Conservation (phyloP, 2,797 vertebrate genomes). For the Tapera naevia region DNA sequence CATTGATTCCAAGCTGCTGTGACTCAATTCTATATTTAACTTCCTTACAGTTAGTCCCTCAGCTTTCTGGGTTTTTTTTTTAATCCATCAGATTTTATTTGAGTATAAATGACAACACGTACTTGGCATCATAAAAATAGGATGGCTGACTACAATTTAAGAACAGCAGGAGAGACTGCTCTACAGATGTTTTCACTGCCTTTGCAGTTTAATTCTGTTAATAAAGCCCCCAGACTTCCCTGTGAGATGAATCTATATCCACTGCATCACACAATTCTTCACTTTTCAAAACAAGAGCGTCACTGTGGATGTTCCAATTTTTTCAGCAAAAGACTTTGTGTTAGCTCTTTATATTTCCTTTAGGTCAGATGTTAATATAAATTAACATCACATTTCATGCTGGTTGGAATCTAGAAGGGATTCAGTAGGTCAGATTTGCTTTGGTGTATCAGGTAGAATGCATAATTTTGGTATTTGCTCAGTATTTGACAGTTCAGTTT, state of each 20-base stretch:
- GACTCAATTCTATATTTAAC: not conserved
- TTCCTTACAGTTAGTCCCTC: not conserved
- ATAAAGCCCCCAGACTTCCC: not conserved
- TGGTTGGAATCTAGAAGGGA: not conserved
- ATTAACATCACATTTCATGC: not conserved
- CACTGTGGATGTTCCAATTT: not conserved
- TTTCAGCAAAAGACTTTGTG: not conserved
- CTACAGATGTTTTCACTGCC: not conserved
- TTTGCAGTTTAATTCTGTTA: slow-evolving; percentile 1
- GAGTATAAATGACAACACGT: not conserved
- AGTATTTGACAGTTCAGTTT: not conserved
- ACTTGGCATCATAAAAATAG: not conserved
- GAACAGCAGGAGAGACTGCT: not conserved
- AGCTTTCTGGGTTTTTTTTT: not conserved
- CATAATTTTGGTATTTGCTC: not conserved
- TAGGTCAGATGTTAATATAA: not conserved
- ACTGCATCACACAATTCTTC: not conserved
- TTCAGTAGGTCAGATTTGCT: not conserved
- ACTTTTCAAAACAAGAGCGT: not conserved
- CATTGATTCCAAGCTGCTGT: not conserved
- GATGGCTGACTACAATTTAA: not conserved
- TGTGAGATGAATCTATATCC: not conserved
- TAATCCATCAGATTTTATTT: slow-evolving; percentile 1
- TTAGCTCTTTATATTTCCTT: slow-evolving; percentile 6
- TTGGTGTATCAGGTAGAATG: slow-evolving; percentile 17